These are phyloP conservation scores for Cheilosia soror DNA, from an alignment of 2,888 invertebrate genomes.

Conservation along the genomic window DNA sequence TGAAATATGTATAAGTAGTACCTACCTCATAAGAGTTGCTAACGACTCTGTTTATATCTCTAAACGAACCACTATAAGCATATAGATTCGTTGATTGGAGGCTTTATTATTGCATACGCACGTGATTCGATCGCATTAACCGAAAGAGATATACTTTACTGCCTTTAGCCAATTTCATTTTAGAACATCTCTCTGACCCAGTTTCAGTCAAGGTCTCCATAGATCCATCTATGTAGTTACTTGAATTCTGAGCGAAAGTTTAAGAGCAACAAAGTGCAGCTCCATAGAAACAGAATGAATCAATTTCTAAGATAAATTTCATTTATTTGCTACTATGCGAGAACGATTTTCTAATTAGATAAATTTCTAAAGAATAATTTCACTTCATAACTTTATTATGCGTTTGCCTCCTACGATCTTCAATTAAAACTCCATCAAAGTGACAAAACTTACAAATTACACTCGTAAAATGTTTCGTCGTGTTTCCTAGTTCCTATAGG, in stretches of 20 bases:
- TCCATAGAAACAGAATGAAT: constrained; percentile 14
- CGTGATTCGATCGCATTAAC: not conserved
- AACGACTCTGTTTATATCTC: not conserved
- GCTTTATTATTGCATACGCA: not conserved
- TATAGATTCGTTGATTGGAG: not conserved
- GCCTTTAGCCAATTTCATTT: not conserved
- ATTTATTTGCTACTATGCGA: constrained; percentile 16
- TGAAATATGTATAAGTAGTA: constrained; percentile 1
- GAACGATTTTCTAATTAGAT: constrained; percentile 39
- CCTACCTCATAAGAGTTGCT: constrained; percentile 1
- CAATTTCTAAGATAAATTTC: constrained; percentile 25
- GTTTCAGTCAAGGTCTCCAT: not conserved
- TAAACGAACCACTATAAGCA: not conserved
- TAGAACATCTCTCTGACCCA: not conserved
- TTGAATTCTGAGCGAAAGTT: constrained; percentile 5
- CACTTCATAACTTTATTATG: constrained; percentile 11
- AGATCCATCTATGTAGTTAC: not conserved
- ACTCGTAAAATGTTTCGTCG: constrained; percentile 10
- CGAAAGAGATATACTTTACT: not conserved
- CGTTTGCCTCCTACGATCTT: constrained; percentile 21
- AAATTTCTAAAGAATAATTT: constrained; percentile 46
- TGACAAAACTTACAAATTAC: constrained; percentile 39
- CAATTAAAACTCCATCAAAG: constrained; percentile 51
- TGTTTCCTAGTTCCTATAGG: not conserved
- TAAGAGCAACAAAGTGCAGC: constrained; percentile 6